Conservation (phyloP, 2,113 vertebrate species). For the Tympanuchus pallidicinctus region DNA sequence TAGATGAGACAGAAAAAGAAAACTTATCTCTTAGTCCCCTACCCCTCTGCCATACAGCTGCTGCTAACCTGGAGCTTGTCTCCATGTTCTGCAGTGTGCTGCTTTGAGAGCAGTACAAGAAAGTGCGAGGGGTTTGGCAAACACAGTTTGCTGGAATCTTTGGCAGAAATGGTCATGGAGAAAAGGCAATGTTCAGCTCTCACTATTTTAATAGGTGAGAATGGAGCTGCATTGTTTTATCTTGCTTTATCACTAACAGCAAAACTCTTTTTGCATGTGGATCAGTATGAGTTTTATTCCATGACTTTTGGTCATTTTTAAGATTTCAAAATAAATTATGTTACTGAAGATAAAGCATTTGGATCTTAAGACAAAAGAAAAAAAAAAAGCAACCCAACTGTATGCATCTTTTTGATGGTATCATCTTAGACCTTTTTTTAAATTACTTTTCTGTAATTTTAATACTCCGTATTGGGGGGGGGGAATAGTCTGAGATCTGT, state of each 20-base stretch:
- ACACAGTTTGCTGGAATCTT: fast-evolving
- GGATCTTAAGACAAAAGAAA: neutral
- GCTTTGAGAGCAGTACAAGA: neutral
- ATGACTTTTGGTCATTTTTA: neutral
- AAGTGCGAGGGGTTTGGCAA: neutral
- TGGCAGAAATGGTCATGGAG: neutral
- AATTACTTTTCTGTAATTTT: neutral
- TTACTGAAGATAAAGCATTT: neutral
- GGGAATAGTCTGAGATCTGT: neutral
- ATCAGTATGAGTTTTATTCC: neutral
- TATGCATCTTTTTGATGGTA: fast-evolving
- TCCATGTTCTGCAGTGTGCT: neutral
- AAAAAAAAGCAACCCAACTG: neutral
- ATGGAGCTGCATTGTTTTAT: neutral
- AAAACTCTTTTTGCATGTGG: neutral
- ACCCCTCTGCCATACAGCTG: neutral
- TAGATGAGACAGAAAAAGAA: neutral
- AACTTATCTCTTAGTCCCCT: neutral
- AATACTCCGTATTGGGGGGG: neutral
- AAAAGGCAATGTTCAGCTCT: neutral
- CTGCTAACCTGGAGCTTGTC: neutral
- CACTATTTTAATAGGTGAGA: neutral
- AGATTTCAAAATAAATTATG: neutral
- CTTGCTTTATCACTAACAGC: neutral
- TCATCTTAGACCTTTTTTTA: neutral